These are phyloP conservation scores for Brevimyrus niger DNA, from an alignment of 2,113 vertebrate genomes.

Conservation along the genomic window DNA sequence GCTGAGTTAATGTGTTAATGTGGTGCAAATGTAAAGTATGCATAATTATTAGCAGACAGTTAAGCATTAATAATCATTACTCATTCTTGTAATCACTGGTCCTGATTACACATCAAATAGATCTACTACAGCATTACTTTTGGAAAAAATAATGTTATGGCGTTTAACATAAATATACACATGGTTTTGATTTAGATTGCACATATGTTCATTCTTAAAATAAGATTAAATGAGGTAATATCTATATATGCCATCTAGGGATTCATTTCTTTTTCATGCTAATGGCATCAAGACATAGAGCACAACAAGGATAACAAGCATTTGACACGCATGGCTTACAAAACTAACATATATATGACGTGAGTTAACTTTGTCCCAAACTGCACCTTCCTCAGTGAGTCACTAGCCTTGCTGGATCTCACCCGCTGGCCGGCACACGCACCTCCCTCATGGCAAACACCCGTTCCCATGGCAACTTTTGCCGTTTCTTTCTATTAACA, in stretches of 20 bases:
- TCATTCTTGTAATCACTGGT: not conserved
- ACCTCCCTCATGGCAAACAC: constrained; percentile 20
- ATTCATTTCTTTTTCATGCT: not conserved
- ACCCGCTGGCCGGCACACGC: not conserved
- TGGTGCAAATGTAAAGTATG: not conserved
- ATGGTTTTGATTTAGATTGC: not conserved
- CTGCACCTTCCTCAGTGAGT: constrained; percentile 8
- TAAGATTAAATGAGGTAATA: not conserved
- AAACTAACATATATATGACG: not conserved
- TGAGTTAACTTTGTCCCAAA: not conserved
- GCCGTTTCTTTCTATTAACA: not conserved
- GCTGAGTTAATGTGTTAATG: not conserved
- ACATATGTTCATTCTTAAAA: not conserved
- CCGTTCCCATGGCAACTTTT: not conserved
- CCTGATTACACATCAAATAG: not conserved
- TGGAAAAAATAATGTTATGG: not conserved
- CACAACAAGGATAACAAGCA: not conserved
- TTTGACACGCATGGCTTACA: not conserved
- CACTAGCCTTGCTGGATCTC: constrained; percentile 5
- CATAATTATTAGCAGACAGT: not conserved
- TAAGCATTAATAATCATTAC: not conserved
- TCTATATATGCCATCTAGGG: not conserved
- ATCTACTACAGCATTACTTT: not conserved
- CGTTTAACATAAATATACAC: not conserved
- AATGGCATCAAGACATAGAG: not conserved